Evolutionary conservation across 1,140 invertebrate species (phyloP).

Genomic region (Aethina tumida): DNA sequence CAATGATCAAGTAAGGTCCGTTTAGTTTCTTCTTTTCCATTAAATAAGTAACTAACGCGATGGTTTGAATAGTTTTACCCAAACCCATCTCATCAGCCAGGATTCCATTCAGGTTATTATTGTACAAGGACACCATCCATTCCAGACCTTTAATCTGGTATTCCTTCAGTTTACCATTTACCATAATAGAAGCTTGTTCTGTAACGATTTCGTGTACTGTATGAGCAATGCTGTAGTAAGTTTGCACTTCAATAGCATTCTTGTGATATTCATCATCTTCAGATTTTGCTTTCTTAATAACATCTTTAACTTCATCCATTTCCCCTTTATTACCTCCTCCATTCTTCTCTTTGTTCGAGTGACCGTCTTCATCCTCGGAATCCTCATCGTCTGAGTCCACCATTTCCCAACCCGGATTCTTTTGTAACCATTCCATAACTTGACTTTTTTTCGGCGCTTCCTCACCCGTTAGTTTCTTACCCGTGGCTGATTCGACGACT

Average conservation of each 20-base stretch:
- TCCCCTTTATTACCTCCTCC: conserved; percentile 51
- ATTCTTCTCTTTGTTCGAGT: conserved; percentile 43
- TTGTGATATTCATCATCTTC: conserved; percentile 90
- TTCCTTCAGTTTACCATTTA: conserved; percentile 90
- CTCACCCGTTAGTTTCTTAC: conserved; percentile 75
- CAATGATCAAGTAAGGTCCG: conserved; percentile 98
- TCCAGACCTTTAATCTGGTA: conserved; percentile 96
- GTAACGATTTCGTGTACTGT: conserved; percentile 87
- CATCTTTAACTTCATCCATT: conserved; percentile 49
- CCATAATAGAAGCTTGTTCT: conserved; percentile 86
- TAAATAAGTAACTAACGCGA: conserved; percentile 91
- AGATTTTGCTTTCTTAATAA: conserved; percentile 74
- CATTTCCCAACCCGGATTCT: conserved; percentile 84
- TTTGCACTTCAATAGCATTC: conserved; percentile 68
- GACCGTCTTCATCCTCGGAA: conserved; percentile 14
- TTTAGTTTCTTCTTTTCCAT: conserved; percentile 85
- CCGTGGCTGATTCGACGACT: conserved; percentile 82
- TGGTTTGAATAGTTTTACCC: conserved; percentile 99
- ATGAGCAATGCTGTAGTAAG: conserved; percentile 89
- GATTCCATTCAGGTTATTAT: conserved; percentile 98
- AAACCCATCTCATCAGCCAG: conserved; percentile 86
- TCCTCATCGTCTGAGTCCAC: conserved; percentile 58
- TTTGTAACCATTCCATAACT: conserved; percentile 71
- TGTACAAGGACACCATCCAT: conserved; percentile 97
- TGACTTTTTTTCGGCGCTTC: conserved; percentile 86